phyloP scores from a whole-genome alignment of 2,797 vertebrate species.

The Notolepis coatsorum region DNA sequence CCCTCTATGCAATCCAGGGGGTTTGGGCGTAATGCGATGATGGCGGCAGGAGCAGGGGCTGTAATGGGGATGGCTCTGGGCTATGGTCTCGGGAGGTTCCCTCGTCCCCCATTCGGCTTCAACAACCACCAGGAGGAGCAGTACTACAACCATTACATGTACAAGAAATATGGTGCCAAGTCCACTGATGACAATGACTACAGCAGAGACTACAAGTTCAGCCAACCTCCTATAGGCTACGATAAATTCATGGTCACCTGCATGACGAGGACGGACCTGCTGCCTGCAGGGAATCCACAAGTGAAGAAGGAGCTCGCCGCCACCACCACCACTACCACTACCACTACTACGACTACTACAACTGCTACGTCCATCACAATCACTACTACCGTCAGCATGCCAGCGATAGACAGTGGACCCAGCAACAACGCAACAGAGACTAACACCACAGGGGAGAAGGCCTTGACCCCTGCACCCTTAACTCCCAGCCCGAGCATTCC shows the following conservation, averaged over 20 bases:
- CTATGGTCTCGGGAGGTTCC: slow-evolving; percentile 76
- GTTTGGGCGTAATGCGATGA: slow-evolving; percentile 66
- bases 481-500: background rate
- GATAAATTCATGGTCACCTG: slow-evolving; percentile 67
- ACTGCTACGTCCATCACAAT: slow-evolving; percentile 12
- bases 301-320: background rate
- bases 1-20: slow-evolving; percentile 67
- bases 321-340: background rate
- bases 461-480: background rate
- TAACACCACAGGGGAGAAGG: slow-evolving; percentile 15
- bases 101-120: slow-evolving; percentile 65
- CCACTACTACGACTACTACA: background rate
- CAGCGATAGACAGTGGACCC: background rate
- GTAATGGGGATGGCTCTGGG: slow-evolving; percentile 77
- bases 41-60: slow-evolving; percentile 70
- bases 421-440: slow-evolving; percentile 19
- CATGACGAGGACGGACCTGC: slow-evolving; percentile 65
- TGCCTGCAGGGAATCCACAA: slow-evolving; percentile 40
- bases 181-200: slow-evolving; percentile 65
- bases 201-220: slow-evolving; percentile 63
- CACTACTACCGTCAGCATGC: background rate
- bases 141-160: slow-evolving; percentile 80
- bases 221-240: slow-evolving; percentile 34
- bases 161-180: slow-evolving; percentile 57
- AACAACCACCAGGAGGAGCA: slow-evolving; percentile 65